Percentiles rank a stretch among this genome's conserved stretches.
These are phyloP conservation scores for Dicroscelio sp. DNA, from an alignment of 2,888 invertebrate genomes.

Conservation along the genomic window DNA sequence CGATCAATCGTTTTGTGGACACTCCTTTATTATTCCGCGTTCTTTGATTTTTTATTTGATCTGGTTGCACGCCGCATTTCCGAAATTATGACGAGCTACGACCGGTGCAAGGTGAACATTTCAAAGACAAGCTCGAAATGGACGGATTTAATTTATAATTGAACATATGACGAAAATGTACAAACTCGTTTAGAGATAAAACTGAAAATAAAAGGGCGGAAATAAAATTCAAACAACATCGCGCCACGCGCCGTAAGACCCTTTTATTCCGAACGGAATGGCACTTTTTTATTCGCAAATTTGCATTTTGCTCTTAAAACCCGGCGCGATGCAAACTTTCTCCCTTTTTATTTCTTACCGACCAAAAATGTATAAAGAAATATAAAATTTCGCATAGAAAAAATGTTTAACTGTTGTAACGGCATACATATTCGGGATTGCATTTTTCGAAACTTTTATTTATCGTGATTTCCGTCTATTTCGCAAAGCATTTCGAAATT, in stretches of 20 bases:
- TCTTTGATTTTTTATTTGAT: too few species aligned
- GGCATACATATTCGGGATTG: too few species aligned
- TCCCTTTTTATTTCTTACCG: slow-evolving; percentile 13
- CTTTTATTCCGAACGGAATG: neutral
- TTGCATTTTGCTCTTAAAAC: slow-evolving; percentile 44
- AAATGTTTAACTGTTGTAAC: too few species aligned
- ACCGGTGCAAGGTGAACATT: too few species aligned
- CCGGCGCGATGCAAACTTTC: slow-evolving; percentile 24
- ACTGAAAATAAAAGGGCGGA: neutral
- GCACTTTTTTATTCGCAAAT: slow-evolving; percentile 3
- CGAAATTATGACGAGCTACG: too few species aligned
- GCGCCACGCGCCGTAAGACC: neutral
- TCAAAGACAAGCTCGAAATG: neutral
- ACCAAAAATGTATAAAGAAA: slow-evolving; percentile 12
- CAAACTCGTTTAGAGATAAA: neutral
- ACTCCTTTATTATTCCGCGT: too few species aligned
- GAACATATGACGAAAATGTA: neutral
- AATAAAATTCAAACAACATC: neutral
- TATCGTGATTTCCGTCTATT: too few species aligned
- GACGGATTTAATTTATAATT: neutral
- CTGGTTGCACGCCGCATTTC: too few species aligned
- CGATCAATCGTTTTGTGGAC: too few species aligned
- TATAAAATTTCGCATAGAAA: slow-evolving; percentile 9
- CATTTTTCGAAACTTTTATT: too few species aligned
- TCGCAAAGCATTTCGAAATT: too few species aligned